A percentile compares a stretch with the other conserved stretches of the same genome.
phyloP scores from a whole-genome alignment of 2,113 vertebrate species.

The Micronisus gabar region DNA sequence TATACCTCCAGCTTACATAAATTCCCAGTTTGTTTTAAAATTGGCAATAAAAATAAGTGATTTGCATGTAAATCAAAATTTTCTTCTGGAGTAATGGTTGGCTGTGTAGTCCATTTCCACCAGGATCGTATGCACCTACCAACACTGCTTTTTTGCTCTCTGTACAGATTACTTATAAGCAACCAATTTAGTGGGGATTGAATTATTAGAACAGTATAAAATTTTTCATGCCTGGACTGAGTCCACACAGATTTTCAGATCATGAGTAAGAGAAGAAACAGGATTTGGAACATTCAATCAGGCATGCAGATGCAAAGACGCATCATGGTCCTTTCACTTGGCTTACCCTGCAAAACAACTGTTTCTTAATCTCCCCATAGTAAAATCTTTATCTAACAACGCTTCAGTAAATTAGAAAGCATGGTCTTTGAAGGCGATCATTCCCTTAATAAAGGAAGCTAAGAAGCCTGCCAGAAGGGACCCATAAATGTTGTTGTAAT shows the following conservation, averaged over 20 bases:
- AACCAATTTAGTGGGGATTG: not conserved
- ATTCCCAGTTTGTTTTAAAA: not conserved
- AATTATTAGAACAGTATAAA: not conserved
- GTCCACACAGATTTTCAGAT: not conserved
- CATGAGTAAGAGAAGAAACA: not conserved
- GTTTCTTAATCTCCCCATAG: not conserved
- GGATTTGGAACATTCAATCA: not conserved
- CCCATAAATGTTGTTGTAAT: not conserved
- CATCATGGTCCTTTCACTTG: not conserved
- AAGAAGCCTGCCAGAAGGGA: not conserved
- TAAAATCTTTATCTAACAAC: not conserved
- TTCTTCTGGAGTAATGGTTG: not conserved
- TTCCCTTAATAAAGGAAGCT: not conserved
- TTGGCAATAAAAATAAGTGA: not conserved
- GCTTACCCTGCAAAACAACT: not conserved
- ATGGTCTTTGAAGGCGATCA: not conserved
- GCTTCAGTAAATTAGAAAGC: not conserved
- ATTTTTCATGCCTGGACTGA: not conserved
- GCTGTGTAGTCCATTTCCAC: not conserved
- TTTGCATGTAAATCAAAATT: not conserved
- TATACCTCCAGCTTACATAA: not conserved
- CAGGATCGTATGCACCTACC: not conserved
- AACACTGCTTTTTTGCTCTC: rapidly evolving
- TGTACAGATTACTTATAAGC: not conserved
- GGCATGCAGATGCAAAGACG: not conserved